Evolutionary conservation across 2,888 invertebrate genomes (phyloP).

Genomic region (Parelbella ahira): DNA sequence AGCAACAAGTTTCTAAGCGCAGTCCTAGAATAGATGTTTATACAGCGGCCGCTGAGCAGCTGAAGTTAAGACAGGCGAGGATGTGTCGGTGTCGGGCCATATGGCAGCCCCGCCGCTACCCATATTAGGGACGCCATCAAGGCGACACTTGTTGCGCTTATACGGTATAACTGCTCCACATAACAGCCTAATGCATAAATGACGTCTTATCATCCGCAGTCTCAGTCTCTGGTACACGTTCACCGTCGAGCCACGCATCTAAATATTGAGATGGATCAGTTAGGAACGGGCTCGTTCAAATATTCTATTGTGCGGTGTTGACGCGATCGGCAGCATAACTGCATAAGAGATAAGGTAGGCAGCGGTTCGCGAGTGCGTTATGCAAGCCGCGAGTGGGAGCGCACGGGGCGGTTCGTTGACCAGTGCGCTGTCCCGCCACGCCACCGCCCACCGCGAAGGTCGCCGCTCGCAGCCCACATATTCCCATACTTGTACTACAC

Average conservation of each 20-base stretch:
- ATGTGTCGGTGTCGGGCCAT: slow-evolving; percentile 70
- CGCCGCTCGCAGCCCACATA: slow-evolving; percentile 62
- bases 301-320: slow-evolving; percentile 36
- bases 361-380: slow-evolving; percentile 56
- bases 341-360: slow-evolving; percentile 55
- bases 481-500: slow-evolving; percentile 33
- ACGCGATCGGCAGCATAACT: slow-evolving; percentile 45
- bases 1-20: slow-evolving; percentile 30
- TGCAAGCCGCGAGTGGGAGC: slow-evolving; percentile 61
- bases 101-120: slow-evolving; percentile 66
- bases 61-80: slow-evolving; percentile 54
- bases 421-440: slow-evolving; percentile 73
- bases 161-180: slow-evolving; percentile 74
- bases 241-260: slow-evolving; percentile 37
- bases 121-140: slow-evolving; percentile 75
- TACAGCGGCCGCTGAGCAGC: slow-evolving; percentile 44
- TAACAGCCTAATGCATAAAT: slow-evolving; percentile 50
- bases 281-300: slow-evolving; percentile 29
- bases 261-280: slow-evolving; percentile 35
- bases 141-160: slow-evolving; percentile 80
- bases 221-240: slow-evolving; percentile 44
- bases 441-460: slow-evolving; percentile 74
- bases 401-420: slow-evolving; percentile 76
- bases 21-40: slow-evolving; percentile 45
- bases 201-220: slow-evolving; percentile 49